Percentiles rank a stretch among this genome's conserved stretches.
phyloP scores from a whole-genome alignment of 2,888 invertebrate genomes.

The Cordylochernes scorpioides region DNA sequence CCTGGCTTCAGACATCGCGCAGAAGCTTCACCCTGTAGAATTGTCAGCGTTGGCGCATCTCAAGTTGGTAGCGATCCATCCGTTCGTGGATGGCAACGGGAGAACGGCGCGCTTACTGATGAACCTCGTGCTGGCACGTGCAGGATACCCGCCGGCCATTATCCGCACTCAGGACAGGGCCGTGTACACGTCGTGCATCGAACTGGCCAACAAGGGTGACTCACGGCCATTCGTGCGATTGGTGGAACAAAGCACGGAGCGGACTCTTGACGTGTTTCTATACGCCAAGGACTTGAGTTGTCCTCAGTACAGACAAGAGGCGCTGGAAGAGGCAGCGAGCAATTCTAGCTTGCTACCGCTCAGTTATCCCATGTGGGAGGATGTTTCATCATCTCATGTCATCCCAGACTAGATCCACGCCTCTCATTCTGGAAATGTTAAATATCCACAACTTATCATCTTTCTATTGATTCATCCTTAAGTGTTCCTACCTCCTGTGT shows the following conservation, averaged over 20 bases:
- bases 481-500: no score
- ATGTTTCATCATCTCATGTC: no score
- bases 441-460: no score
- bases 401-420: no score
- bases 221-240: conserved; percentile 83
- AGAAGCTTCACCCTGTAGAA: conserved; percentile 65
- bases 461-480: no score
- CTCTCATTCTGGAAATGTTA: no score
- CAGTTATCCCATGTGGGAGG: no score
- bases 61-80: conserved; percentile 85
- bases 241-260: conserved; percentile 71
- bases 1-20: conserved; percentile 57
- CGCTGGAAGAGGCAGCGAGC: no score
- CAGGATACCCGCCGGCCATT: conserved; percentile 84
- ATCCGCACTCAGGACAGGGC: conserved; percentile 44
- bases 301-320: no score
- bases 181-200: conserved; percentile 54
- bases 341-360: no score
- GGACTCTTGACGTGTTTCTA: conserved; percentile 57
- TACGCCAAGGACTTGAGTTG: conserved; percentile 37
- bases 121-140: conserved; percentile 74
- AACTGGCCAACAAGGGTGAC: conserved; percentile 77
- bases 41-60: conserved; percentile 88
- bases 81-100: conserved; percentile 88
- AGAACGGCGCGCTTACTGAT: conserved; percentile 77